Evolutionary conservation across 2,797 vertebrate species (phyloP).

Genomic region (Stomatorhinus walkeri): DNA sequence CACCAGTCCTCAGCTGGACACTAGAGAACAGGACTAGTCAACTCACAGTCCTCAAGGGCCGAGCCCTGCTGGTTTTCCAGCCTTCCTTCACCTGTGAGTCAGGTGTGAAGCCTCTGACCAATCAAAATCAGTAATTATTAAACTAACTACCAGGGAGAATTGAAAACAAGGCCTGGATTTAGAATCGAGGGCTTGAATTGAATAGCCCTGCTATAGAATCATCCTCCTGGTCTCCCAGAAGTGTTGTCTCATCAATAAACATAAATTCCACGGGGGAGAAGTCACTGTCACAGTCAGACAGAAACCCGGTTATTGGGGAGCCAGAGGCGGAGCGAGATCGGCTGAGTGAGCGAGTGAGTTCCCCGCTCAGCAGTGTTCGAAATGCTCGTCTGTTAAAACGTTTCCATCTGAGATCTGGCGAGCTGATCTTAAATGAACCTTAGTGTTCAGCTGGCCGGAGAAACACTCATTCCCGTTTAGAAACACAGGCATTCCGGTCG

Average conservation of each 20-base stretch:
- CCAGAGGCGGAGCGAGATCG: not conserved
- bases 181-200: no score
- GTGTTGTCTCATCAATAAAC: not conserved
- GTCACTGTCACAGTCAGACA: not conserved
- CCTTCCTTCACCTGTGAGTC: no score
- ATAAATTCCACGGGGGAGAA: not conserved
- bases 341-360: not conserved
- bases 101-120: no score
- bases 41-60: no score
- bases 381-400: not conserved
- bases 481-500: not conserved
- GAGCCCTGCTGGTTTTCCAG: no score
- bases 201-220: not conserved
- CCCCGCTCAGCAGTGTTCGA: not conserved
- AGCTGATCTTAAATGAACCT: not conserved
- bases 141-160: no score
- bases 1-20: not conserved
- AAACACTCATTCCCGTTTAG: not conserved
- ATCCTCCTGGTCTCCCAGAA: not conserved
- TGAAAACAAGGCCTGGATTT: no score
- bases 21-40: not conserved
- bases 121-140: no score
- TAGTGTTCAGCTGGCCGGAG: not conserved
- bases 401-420: not conserved
- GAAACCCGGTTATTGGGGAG: not conserved